Evolutionary conservation across 1,140 invertebrate species (phyloP).

Genomic region (Sitodiplosis mosellana): DNA sequence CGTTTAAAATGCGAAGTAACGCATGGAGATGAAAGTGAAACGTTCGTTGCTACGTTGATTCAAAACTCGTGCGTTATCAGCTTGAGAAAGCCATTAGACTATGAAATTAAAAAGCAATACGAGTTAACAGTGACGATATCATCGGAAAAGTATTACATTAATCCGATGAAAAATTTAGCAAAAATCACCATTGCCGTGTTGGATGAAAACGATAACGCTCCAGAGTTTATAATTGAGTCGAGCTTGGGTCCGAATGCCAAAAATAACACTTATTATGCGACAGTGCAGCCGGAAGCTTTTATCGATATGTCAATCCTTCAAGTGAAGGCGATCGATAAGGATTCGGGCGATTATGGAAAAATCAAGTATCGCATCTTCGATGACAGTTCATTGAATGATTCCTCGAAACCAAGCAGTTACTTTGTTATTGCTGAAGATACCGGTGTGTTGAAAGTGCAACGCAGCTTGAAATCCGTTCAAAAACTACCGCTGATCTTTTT

Average conservation of each 20-base stretch:
- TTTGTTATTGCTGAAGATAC: conserved; percentile 54
- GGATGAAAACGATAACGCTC: conserved; percentile 75
- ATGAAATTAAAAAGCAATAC: conserved; percentile 51
- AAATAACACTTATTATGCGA: conserved; percentile 45
- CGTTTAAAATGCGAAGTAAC: conserved; percentile 44
- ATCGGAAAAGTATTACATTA: conserved; percentile 55
- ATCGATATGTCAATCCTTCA: conserved; percentile 56
- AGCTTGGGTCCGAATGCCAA: conserved; percentile 20
- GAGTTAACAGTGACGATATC: conserved; percentile 55
- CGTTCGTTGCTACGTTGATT: conserved; percentile 51
- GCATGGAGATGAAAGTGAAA: conserved; percentile 45
- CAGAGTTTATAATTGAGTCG: conserved; percentile 50
- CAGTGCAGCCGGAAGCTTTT: conserved; percentile 46
- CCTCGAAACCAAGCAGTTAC: conserved; percentile 26
- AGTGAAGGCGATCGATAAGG: conserved; percentile 55
- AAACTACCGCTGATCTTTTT: conserved; percentile 51
- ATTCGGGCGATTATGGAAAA: conserved; percentile 60
- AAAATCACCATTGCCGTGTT: conserved; percentile 63
- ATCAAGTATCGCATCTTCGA: conserved; percentile 40
- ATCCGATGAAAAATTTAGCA: conserved; percentile 49
- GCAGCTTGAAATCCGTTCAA: conserved; percentile 46
- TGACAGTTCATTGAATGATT: conserved; percentile 22
- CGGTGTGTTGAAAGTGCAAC: conserved; percentile 52
- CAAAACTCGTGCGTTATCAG: conserved; percentile 62
- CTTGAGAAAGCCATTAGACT: conserved; percentile 50